These are phyloP conservation scores for Chrysotoxum bicinctum DNA, from an alignment of 2,888 invertebrate species.

Conservation along the genomic window DNA sequence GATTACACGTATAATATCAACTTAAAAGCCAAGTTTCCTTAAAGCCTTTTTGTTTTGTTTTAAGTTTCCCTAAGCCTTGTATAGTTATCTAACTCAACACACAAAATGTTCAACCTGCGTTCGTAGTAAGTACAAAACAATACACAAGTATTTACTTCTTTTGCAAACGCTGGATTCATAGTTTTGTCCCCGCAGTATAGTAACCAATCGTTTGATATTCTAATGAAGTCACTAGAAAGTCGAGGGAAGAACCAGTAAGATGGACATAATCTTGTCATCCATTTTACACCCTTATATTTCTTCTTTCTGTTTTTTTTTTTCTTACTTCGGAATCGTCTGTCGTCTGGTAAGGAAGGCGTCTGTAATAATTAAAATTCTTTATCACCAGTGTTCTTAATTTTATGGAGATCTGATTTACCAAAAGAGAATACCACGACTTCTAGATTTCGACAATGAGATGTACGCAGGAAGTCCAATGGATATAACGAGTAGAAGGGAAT, in stretches of 20 bases:
- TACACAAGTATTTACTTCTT: not conserved
- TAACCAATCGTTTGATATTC: slow-evolving; percentile 66
- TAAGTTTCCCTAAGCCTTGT: too few species aligned
- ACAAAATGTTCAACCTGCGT: not conserved
- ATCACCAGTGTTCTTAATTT: slow-evolving; percentile 73
- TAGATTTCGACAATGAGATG: slow-evolving; percentile 56
- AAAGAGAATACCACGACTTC: slow-evolving; percentile 49
- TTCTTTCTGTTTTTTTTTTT: not conserved
- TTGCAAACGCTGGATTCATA: not conserved
- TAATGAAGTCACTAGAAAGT: slow-evolving; percentile 62
- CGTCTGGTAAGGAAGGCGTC: slow-evolving; percentile 70
- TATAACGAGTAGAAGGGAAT: slow-evolving; percentile 24
- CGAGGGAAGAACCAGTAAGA: slow-evolving; percentile 42
- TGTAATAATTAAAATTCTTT: slow-evolving; percentile 73
- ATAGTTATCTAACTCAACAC: too few species aligned
- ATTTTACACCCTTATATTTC: not conserved
- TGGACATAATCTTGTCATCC: slow-evolving; percentile 59
- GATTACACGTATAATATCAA: too few species aligned
- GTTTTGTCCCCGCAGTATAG: slow-evolving; percentile 31
- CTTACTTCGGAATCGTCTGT: slow-evolving; percentile 43
- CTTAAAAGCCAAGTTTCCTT: too few species aligned
- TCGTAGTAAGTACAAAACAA: not conserved
- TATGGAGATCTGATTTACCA: slow-evolving; percentile 70
- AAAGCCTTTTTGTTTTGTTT: too few species aligned
- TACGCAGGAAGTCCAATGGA: slow-evolving; percentile 45